These are phyloP conservation scores for Danaus chrysippus DNA, from an alignment of 2,888 invertebrate genomes.

Conservation along the genomic window DNA sequence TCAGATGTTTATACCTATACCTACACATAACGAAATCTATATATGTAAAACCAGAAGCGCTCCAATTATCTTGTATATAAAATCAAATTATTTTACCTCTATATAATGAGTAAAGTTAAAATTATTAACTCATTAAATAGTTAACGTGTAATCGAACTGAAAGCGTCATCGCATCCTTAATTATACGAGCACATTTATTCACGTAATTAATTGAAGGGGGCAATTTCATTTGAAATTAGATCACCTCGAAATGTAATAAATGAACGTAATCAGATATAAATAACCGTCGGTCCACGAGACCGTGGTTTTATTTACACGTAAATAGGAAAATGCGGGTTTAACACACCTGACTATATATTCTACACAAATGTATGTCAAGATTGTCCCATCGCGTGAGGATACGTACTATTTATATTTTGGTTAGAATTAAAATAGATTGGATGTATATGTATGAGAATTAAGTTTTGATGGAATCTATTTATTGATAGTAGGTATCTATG, in stretches of 20 bases:
- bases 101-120: no score
- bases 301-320: conserved; percentile 74
- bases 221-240: conserved; percentile 62
- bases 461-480: no score
- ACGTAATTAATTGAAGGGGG: conserved; percentile 58
- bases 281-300: conserved; percentile 67
- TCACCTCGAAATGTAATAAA: conserved; percentile 73
- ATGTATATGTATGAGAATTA: no score
- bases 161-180: background rate
- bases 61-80: no score
- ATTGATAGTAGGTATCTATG: no score
- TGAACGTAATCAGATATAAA: conserved; percentile 77
- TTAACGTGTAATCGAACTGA: no score
- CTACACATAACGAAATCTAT: no score
- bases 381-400: conserved; percentile 23
- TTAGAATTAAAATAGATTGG: conserved; percentile 2
- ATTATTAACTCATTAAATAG: no score
- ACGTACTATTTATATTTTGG: conserved; percentile 1
- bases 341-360: conserved; percentile 52
- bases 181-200: conserved; percentile 4
- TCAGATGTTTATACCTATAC: no score
- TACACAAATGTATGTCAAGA: conserved; percentile 16
- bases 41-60: no score
- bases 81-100: no score
- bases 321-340: conserved; percentile 50